A percentile compares a stretch with the other conserved stretches of the same genome.
Conservation (phyloP, 2,888 invertebrate species). For the Cryptops parisi region DNA sequence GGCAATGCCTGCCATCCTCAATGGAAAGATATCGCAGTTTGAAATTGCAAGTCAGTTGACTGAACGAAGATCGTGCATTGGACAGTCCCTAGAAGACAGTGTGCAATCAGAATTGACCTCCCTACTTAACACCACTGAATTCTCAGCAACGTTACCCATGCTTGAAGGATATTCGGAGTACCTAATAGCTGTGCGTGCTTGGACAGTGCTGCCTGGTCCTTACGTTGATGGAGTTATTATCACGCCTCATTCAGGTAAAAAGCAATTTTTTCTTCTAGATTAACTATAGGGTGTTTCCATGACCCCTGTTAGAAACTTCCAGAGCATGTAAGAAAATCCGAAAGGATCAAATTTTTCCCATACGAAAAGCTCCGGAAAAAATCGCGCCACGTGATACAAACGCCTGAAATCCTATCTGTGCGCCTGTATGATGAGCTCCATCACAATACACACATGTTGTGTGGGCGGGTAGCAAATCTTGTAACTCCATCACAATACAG, state of each 20-base stretch:
- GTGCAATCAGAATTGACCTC: background rate
- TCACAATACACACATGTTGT: too few relatives aligned
- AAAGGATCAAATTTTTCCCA: too few relatives aligned
- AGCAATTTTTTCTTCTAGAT: background rate
- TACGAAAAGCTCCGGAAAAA: too few relatives aligned
- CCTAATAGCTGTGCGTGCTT: slow-evolving; percentile 3
- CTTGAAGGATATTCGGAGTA: slow-evolving; percentile 4
- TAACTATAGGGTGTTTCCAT: too few relatives aligned
- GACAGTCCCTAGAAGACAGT: background rate
- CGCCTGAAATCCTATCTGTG: too few relatives aligned
- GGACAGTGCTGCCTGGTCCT: slow-evolving; percentile 9
- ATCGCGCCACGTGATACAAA: too few relatives aligned
- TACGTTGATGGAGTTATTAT: background rate
- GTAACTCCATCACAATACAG: too few relatives aligned
- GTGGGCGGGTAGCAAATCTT: too few relatives aligned
- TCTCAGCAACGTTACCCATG: background rate
- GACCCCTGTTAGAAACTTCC: too few relatives aligned
- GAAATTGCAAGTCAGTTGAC: slow-evolving; percentile 1
- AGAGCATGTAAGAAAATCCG: too few relatives aligned
- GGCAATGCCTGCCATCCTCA: background rate
- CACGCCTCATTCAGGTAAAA: background rate
- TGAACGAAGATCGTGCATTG: slow-evolving; percentile 3
- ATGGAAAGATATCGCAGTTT: slow-evolving; percentile 6
- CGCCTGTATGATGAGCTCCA: too few relatives aligned
- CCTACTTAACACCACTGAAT: background rate